Percentiles rank a stretch among this genome's conserved stretches.
Conservation (phyloP, 2,797 vertebrate genomes). For the Toxotes lorentzi region DNA sequence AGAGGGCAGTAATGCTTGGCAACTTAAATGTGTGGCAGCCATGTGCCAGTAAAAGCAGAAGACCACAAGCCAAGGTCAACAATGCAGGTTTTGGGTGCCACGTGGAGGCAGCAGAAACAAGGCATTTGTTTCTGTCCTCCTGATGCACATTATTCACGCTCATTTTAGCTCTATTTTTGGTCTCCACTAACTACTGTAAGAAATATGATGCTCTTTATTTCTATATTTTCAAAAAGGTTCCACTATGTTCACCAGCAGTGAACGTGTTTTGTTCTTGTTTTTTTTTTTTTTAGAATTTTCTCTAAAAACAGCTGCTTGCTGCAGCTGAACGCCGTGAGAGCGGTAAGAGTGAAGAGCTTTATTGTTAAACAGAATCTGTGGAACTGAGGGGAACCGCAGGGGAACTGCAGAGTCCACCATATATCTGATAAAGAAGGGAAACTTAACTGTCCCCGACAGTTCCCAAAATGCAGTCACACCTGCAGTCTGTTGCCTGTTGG, state of each 20-base stretch:
- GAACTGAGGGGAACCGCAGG: neutral
- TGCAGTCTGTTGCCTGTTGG: slow-evolving; percentile 13
- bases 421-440: slow-evolving; percentile 23
- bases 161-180: too few species aligned
- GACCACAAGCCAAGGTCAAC: neutral
- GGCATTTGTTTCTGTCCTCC: too few species aligned
- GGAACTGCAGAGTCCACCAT: slow-evolving; percentile 1
- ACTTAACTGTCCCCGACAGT: slow-evolving; percentile 11
- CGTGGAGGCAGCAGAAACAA: neutral
- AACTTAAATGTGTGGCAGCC: neutral
- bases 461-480: slow-evolving; percentile 29
- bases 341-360: neutral
- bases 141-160: too few species aligned
- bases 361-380: neutral
- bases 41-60: neutral
- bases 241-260: neutral
- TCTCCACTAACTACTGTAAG: too few species aligned
- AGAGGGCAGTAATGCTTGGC: too few species aligned
- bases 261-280: too few species aligned
- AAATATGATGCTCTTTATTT: too few species aligned
- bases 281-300: neutral
- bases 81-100: neutral
- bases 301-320: neutral
- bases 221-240: too few species aligned
- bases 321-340: too few species aligned